phyloP scores from a whole-genome alignment of 2,113 vertebrate genomes.

The Brachyhypopomus occidentalis region DNA sequence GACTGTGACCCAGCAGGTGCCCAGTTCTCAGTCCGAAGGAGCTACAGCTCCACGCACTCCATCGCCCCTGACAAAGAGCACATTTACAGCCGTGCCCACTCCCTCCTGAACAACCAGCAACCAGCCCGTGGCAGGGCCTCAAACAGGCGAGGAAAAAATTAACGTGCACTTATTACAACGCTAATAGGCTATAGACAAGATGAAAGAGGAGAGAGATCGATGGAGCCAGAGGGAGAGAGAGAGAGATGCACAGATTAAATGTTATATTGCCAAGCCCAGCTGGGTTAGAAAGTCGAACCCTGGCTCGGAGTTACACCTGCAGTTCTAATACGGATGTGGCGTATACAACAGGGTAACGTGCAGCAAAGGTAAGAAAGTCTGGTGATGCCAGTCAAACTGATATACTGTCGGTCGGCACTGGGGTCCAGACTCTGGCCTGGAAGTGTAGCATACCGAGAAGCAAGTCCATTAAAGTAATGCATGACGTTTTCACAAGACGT shows the following conservation, averaged over 20 bases:
- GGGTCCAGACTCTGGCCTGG: slow-evolving; percentile 28
- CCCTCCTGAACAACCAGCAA: slow-evolving; percentile 10
- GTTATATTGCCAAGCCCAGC: not conserved
- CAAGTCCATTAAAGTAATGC: slow-evolving; percentile 53
- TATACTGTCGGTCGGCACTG: slow-evolving; percentile 49
- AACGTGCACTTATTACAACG: not conserved
- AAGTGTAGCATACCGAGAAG: slow-evolving; percentile 38
- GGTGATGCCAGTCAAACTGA: slow-evolving; percentile 63
- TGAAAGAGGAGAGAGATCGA: not conserved
- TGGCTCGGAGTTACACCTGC: slow-evolving; percentile 37
- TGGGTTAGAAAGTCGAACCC: not conserved
- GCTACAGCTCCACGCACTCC: slow-evolving; percentile 9
- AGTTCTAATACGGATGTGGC: slow-evolving; percentile 51
- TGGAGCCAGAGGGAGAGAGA: not conserved
- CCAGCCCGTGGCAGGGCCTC: slow-evolving; percentile 4
- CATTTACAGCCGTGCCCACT: slow-evolving; percentile 24
- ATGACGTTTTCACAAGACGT: slow-evolving; percentile 51
- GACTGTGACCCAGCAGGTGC: slow-evolving; percentile 65
- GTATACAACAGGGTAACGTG: slow-evolving; percentile 42
- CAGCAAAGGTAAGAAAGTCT: slow-evolving; percentile 40
- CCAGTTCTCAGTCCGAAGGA: slow-evolving; percentile 19
- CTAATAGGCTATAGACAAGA: not conserved
- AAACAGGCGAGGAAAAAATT: not conserved
- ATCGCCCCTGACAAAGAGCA: slow-evolving; percentile 15
- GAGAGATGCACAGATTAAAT: not conserved